Evolutionary conservation across 2,113 vertebrate genomes (phyloP), one percentile per base, ranked within the genome.

Genomic region (Odobenus rosmarus): DNA sequence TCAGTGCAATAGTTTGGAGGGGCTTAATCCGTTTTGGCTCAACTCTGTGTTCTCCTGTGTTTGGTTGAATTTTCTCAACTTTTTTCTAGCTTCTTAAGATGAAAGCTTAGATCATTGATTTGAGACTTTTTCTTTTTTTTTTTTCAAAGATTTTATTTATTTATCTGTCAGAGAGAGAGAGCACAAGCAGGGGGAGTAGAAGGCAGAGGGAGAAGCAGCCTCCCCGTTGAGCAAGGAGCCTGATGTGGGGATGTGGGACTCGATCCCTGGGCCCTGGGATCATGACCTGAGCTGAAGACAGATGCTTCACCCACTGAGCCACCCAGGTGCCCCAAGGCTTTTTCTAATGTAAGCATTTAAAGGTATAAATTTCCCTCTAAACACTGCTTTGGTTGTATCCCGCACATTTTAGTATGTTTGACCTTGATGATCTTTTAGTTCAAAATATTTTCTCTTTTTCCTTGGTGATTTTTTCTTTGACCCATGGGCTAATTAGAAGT

Each of bases 371-470:
- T 88, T 80, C 14, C 33, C 16, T 79, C 21, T 61, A 33, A 51
- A 10, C 21, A 33, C 74, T 79, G 24, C 18, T 80, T 94, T 88
- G 31, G 12, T 67, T 80, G 26, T 28, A 71, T 92, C 36, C 4
- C 26, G 87, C 59, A 33, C 51, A 57, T 96, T 72, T 83, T 96
- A 61, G 69, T 93, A 42, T 77, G 15, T 67, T 92, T 46, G 76
- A 46, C 82, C 64, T 91, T 55, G 24, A 69, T 86, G 77, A n/a
- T 92, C 49, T 71, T 92, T 90, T 64, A 19, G 46, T 59, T 96
- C 64, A 95, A 51, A 96, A n/a, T 77, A 93, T 46, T 90, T 84
- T 88, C 28, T 84, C 21, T 83, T 83, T 97, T 93, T 49, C 19
- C 33, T 87, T 42, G 15, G 15, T 55, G 14, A 82, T 71, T 96